Percentiles rank a stretch among this genome's conserved stretches.
phyloP scores from a whole-genome alignment of 1,140 invertebrate genomes.

The Hycleus phaleratus region DNA sequence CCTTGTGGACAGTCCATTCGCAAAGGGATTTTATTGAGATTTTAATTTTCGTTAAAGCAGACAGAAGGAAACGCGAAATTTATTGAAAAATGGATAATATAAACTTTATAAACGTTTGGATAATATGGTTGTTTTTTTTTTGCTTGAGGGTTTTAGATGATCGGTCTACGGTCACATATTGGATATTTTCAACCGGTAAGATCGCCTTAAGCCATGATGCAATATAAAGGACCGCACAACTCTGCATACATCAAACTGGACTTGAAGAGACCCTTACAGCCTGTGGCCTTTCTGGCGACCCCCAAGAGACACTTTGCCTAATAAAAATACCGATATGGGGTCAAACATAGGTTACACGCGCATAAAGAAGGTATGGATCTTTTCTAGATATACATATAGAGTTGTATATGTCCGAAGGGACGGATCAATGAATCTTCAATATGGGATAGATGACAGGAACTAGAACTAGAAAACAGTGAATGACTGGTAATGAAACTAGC shows the following conservation, averaged over 20 bases:
- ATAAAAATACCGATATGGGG: conserved; percentile 38
- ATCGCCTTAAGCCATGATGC: conserved; percentile 20
- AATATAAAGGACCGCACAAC: conserved; percentile 24
- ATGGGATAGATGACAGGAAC: no score
- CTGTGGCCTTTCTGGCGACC: conserved; percentile 32
- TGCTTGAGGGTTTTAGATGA: conserved; percentile 14
- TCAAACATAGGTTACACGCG: conserved; percentile 31
- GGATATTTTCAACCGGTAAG: conserved; percentile 26
- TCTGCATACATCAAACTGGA: conserved; percentile 28
- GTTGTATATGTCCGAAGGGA: background rate
- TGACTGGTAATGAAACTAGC: no score
- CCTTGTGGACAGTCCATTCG: no score
- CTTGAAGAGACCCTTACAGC: conserved; percentile 18
- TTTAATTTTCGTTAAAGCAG: no score
- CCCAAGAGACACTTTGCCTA: conserved; percentile 31
- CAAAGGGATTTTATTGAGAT: no score
- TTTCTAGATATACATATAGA: background rate
- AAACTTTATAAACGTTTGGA: conserved; percentile 18
- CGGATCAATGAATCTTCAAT: no score
- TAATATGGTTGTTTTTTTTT: conserved; percentile 26
- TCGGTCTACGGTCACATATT: conserved; percentile 18
- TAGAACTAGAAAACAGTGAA: no score
- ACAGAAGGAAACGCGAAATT: no score
- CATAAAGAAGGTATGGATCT: conserved; percentile 21
- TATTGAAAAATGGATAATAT: conserved; percentile 16